phyloP scores from a whole-genome alignment of 1,140 invertebrate genomes.

The Phymastichus coffea region DNA sequence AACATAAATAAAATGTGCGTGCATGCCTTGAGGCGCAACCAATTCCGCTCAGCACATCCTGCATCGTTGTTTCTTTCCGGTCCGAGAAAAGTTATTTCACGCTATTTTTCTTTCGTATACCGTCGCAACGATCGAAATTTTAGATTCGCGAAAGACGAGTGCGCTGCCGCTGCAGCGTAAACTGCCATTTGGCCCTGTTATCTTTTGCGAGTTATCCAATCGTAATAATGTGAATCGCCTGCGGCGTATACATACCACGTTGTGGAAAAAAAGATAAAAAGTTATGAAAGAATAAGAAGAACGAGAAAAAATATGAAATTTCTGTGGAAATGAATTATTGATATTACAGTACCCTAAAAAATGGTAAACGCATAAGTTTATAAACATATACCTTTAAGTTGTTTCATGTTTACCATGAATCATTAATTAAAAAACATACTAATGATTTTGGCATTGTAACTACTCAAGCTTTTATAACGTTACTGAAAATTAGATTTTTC shows the following conservation, averaged over 20 bases:
- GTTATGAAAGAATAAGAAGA: not conserved
- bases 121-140: slow-evolving; percentile 6
- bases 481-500: too few relatives aligned
- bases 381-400: too few relatives aligned
- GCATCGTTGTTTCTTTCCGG: slow-evolving; percentile 1
- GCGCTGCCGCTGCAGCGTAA: not conserved
- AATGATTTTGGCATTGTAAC: too few relatives aligned
- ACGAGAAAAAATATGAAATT: too few relatives aligned
- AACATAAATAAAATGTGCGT: slow-evolving; percentile 5
- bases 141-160: slow-evolving; percentile 7
- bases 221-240: slow-evolving; percentile 15
- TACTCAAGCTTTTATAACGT: too few relatives aligned
- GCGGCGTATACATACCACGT: not conserved
- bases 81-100: slow-evolving; percentile 16
- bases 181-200: slow-evolving; percentile 9
- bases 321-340: too few relatives aligned
- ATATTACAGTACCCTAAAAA: too few relatives aligned
- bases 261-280: not conserved
- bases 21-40: not conserved
- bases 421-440: too few relatives aligned
- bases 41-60: not conserved
- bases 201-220: slow-evolving; percentile 11
- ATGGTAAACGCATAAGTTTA: too few relatives aligned
- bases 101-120: slow-evolving; percentile 14
- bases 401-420: too few relatives aligned